These are phyloP conservation scores for Myiozetetes cayanensis DNA, from an alignment of 2,113 vertebrate species.

Conservation along the genomic window DNA sequence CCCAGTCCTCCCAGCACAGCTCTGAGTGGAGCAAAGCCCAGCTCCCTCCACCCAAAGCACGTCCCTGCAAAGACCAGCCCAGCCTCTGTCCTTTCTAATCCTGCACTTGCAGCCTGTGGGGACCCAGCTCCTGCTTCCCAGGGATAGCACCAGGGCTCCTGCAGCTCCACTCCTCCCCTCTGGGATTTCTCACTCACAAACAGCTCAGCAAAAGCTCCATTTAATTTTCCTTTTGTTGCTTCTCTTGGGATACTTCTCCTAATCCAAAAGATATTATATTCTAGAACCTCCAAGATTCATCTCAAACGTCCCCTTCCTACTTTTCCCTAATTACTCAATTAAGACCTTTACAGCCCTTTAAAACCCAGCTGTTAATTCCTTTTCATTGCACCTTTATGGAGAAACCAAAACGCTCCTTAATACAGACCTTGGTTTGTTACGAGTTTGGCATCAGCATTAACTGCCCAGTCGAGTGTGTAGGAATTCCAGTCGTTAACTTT, in stretches of 20 bases:
- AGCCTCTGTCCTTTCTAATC: accelerated
- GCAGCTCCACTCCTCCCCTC: not conserved
- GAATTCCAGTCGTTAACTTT: not conserved
- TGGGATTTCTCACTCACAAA: not conserved
- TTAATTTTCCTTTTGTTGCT: not conserved
- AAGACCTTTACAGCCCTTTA: not conserved
- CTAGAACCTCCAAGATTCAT: not conserved
- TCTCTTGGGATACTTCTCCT: not conserved
- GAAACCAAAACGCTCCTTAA: not conserved
- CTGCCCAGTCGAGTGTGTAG: accelerated
- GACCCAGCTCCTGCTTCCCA: not conserved
- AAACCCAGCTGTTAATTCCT: not conserved
- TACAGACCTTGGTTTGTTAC: not conserved
- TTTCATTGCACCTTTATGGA: not conserved
- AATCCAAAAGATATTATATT: not conserved
- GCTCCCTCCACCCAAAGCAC: accelerated
- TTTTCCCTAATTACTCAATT: not conserved
- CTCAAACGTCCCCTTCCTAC: not conserved
- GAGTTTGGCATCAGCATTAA: not conserved
- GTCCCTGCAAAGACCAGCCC: not conserved
- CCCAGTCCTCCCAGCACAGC: not conserved
- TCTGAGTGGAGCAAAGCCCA: not conserved
- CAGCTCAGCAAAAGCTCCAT: accelerated
- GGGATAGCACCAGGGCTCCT: accelerated
- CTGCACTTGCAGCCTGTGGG: not conserved